A percentile compares a stretch with the other conserved stretches of the same genome.
Conservation (phyloP, 2,113 vertebrate genomes). For the Macquaria australasica region DNA sequence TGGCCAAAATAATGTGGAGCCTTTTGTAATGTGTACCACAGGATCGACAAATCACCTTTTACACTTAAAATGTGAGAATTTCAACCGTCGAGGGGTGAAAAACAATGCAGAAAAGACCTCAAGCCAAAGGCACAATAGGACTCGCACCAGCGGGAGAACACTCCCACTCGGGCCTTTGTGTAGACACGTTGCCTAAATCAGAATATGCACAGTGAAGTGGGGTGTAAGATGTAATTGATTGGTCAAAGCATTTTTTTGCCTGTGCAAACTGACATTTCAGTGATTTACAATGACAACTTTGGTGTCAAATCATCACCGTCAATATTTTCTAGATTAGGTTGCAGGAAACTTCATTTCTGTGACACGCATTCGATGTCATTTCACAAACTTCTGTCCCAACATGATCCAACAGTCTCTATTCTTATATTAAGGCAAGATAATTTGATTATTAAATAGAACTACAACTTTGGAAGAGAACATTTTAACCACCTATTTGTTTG, state of each 20-base stretch:
- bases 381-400: neutral
- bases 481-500: neutral
- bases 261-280: conserved; percentile 15
- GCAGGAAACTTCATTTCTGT: neutral
- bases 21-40: neutral
- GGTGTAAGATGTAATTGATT: neutral
- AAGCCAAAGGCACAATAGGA: conserved; percentile 64
- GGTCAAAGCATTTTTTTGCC: neutral
- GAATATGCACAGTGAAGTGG: conserved; percentile 28
- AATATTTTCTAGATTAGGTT: neutral
- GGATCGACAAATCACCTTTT: neutral
- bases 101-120: conserved; percentile 15
- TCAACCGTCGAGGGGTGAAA: neutral
- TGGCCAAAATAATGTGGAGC: neutral
- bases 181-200: conserved; percentile 6
- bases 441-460: conserved; percentile 21
- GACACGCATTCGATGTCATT: too few relatives aligned
- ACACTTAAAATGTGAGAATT: neutral
- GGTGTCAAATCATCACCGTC: conserved; percentile 6
- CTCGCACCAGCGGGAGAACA: conserved; percentile 20
- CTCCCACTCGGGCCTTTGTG: conserved; percentile 4
- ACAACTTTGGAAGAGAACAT: neutral
- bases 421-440: conserved; percentile 56
- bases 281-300: conserved; percentile 27
- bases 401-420: conserved; percentile 37